These are phyloP conservation scores for Fragum sueziense DNA, from an alignment of 2,888 invertebrate genomes.

Conservation along the genomic window DNA sequence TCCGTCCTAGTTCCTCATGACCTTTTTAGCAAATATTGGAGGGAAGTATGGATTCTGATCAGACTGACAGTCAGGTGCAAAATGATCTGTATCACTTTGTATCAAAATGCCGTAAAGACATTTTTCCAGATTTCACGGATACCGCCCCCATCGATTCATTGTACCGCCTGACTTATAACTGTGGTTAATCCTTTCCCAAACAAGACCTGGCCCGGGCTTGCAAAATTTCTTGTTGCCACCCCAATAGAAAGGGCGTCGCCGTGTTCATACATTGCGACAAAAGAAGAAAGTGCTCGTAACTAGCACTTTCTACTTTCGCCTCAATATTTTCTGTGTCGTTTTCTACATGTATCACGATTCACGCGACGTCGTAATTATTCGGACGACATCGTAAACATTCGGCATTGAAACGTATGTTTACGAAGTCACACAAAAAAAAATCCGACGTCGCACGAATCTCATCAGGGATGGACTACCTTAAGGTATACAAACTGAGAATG, in stretches of 20 bases:
- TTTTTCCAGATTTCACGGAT: neutral
- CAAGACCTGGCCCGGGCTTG: neutral
- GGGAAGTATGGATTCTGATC: too few relatives aligned
- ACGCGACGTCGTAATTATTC: too few relatives aligned
- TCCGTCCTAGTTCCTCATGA: too few relatives aligned
- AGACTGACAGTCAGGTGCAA: too few relatives aligned
- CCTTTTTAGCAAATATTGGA: too few relatives aligned
- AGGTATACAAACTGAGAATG: too few relatives aligned
- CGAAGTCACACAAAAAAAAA: neutral
- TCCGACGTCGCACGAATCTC: too few relatives aligned
- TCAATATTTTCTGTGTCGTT: neutral
- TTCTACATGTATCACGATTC: too few relatives aligned
- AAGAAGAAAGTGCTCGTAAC: neutral
- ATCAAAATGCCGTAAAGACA: neutral
- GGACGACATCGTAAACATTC: too few relatives aligned
- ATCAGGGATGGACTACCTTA: too few relatives aligned
- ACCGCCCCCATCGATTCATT: neutral
- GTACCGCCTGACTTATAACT: neutral
- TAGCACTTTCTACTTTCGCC: constrained; percentile 1
- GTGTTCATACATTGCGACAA: neutral
- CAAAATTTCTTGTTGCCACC: neutral
- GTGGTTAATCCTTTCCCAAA: neutral
- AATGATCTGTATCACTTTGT: neutral
- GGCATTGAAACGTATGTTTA: neutral
- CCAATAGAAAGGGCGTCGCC: neutral